Evolutionary conservation across 2,888 invertebrate genomes (phyloP), one percentile per base, ranked within the genome.

Genomic region (Mylabris sibirica): DNA sequence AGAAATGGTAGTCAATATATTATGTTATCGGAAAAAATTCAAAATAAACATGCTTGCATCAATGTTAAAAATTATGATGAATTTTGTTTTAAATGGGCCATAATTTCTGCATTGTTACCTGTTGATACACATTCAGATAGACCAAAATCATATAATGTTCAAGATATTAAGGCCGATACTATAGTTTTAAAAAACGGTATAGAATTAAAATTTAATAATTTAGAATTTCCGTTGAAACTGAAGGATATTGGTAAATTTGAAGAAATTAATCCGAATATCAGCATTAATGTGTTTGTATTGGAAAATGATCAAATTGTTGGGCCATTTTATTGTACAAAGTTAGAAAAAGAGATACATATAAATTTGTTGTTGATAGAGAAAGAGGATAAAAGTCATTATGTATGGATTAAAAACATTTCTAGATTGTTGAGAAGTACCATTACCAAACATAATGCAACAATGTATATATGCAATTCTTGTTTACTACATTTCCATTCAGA

Each of bases 41-140:
- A 3, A 30, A 30, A 30, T 5, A 30, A 30, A 30, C 30, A 30
- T 4, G 30, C 30, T 4, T 30, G 30, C 30, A 30, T 30, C 30
- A 30, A 30, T 8, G 30, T 30, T 30, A 30, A 30, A 4, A 30
- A 30, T 30, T 30, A 0, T 6, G 79, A 79, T 68, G 20, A 72
- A 20, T 61, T 66, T 12, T 78, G 78, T 68, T 79, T 78, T 67
- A 72, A 72, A 3, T 78, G 76, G 77, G 69, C 75, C 38, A 66
- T 79, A 34, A 63, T 73, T 11, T 70, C 74, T n/a, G 76, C 78
- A 41, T 53, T 78, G 44, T 67, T 67, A 65, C 74, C 76, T 1
- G 65, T 62, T 8, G 34, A 44, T 22, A 44, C 8, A 11, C 12
- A 35, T 35, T 8, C 12, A 35, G 17, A 9, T 0, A 76, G 49